phyloP scores from a whole-genome alignment of 2,797 vertebrate genomes.

The Pelobates cultripes region DNA sequence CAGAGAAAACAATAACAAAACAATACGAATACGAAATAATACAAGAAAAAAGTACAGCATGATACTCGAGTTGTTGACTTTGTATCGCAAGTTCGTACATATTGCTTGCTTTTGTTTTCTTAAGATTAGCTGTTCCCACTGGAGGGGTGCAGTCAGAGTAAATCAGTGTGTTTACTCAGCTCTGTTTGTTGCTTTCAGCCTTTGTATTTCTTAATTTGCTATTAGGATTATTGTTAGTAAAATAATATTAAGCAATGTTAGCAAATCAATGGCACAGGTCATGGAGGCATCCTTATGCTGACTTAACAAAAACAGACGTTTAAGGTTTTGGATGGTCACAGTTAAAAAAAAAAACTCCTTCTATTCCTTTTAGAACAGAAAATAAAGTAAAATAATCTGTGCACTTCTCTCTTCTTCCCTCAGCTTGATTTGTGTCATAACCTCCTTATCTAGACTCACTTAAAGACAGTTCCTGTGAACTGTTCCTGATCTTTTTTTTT shows the following conservation, averaged over 20 bases:
- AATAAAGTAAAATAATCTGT: too few species aligned
- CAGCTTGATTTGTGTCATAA: too few species aligned
- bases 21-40: not conserved
- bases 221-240: constrained; percentile 22
- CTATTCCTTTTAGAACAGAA: too few species aligned
- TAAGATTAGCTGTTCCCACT: constrained; percentile 68
- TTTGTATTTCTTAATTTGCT: constrained; percentile 62
- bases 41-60: not conserved
- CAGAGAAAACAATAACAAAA: constrained; percentile 5
- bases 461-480: too few species aligned
- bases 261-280: too few species aligned
- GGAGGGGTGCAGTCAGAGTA: constrained; percentile 64
- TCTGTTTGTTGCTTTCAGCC: constrained; percentile 58
- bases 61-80: constrained; percentile 16
- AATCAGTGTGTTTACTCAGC: constrained; percentile 64
- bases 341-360: too few species aligned
- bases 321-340: too few species aligned
- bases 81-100: not conserved
- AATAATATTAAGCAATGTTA: not conserved
- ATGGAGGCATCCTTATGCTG: too few species aligned
- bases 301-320: not conserved
- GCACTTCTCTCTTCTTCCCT: too few species aligned
- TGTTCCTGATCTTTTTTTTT: too few species aligned
- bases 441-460: too few species aligned
- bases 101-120: constrained; percentile 65